phyloP scores from a whole-genome alignment of 2,888 invertebrate species.

The Sphaerolaimus hirsutus region DNA sequence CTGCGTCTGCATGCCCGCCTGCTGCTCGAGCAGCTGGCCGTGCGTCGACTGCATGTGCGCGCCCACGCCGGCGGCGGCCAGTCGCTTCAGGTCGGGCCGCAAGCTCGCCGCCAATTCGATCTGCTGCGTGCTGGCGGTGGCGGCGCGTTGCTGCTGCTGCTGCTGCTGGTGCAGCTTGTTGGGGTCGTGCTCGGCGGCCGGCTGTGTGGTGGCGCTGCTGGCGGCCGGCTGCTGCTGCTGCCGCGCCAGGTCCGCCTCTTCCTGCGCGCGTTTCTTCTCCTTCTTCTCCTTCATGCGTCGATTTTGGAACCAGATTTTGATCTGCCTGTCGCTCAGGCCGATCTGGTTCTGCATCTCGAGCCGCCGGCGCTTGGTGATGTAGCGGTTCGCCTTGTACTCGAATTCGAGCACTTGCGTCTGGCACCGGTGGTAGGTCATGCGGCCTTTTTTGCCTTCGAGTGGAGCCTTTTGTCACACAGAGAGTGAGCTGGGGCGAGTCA shows the following conservation, averaged over 20 bases:
- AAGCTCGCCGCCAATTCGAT: no score
- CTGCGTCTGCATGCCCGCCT: no score
- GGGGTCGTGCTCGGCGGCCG: no score
- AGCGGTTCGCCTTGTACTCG: slow-evolving; percentile 65
- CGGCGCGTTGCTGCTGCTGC: not conserved
- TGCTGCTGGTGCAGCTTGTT: not conserved
- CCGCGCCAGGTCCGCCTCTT: slow-evolving; percentile 11
- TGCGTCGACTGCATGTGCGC: no score
- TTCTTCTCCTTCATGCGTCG: slow-evolving; percentile 97
- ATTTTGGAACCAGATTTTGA: slow-evolving; percentile 98
- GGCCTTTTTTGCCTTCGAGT: slow-evolving; percentile 51
- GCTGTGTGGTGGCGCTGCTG: no score
- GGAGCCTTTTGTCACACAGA: no score
- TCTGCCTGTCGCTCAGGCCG: slow-evolving; percentile 81
- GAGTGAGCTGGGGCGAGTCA: no score
- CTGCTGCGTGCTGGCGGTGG: no score
- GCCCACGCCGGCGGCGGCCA: no score
- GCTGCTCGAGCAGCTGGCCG: no score
- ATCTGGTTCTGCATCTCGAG: slow-evolving; percentile 92
- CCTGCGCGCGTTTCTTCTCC: slow-evolving; percentile 35
- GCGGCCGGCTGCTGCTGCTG: not conserved
- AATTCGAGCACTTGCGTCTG: slow-evolving; percentile 91
- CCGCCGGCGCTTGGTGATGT: slow-evolving; percentile 90
- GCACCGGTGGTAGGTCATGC: slow-evolving; percentile 92
- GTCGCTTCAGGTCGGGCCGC: no score